Percentiles rank a stretch among this genome's conserved stretches.
Conservation (phyloP, 2,113 vertebrate genomes). For the Tricholaema leucomelas region DNA sequence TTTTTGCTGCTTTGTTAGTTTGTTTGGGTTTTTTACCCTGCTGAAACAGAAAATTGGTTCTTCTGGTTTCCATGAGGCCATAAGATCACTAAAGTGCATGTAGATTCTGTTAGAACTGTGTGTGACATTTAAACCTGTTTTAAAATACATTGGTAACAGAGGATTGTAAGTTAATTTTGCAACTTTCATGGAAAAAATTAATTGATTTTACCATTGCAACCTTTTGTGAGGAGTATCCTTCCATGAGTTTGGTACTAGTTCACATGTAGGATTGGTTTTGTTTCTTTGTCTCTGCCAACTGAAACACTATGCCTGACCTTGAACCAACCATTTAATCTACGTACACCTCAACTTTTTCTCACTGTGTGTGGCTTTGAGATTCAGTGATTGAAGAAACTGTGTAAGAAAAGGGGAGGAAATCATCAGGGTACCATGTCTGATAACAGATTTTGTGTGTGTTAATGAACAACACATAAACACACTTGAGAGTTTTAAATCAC, state of each 20-base stretch:
- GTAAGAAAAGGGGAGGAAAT: not conserved
- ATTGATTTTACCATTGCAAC: not conserved
- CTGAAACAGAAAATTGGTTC: not conserved
- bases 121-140: not conserved
- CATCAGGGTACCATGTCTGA: not conserved
- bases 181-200: not conserved
- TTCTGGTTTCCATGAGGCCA: not conserved
- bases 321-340: not conserved
- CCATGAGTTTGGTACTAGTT: not conserved
- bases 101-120: not conserved
- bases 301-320: not conserved
- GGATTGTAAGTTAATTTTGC: not conserved
- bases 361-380: not conserved
- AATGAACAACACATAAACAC: not conserved
- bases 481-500: not conserved
- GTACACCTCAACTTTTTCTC: not conserved
- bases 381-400: not conserved
- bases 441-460: not conserved
- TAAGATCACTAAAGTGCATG: not conserved
- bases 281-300: not conserved
- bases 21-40: not conserved
- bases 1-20: not conserved
- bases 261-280: not conserved
- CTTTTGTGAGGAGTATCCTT: not conserved
- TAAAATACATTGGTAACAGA: not conserved